phyloP scores from a whole-genome alignment of 2,888 invertebrate genomes.

The Dolichomitus sp. region DNA sequence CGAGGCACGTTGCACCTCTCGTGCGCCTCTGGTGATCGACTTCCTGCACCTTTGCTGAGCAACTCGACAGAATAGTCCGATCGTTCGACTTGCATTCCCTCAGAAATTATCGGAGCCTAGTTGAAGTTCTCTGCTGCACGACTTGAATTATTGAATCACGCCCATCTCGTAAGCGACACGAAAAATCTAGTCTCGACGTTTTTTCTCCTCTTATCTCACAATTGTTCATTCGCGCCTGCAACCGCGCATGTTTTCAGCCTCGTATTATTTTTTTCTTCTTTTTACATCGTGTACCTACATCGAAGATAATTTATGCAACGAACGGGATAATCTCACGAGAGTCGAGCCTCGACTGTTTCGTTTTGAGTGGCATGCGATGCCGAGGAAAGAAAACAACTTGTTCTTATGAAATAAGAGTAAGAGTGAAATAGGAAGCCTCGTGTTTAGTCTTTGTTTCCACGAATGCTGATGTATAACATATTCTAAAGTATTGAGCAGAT shows the following conservation, averaged over 20 bases:
- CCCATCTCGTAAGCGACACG: constrained; percentile 47
- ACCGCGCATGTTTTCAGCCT: constrained; percentile 22
- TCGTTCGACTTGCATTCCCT: constrained; percentile 22
- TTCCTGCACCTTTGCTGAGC: constrained; percentile 45
- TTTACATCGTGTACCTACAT: constrained; percentile 47
- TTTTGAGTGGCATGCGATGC: constrained; percentile 56
- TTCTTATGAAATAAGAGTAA: constrained; percentile 46
- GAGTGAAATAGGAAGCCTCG: constrained; percentile 27
- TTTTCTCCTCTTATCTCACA: constrained; percentile 35
- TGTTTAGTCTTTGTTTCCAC: constrained; percentile 55
- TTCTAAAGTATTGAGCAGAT: neutral
- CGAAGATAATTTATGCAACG: constrained; percentile 63
- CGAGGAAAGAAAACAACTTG: constrained; percentile 45
- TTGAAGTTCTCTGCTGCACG: constrained; percentile 27
- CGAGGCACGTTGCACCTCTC: constrained; percentile 51
- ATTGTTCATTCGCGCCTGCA: constrained; percentile 48
- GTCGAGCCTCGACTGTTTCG: constrained; percentile 31
- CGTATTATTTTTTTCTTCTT: constrained; percentile 19
- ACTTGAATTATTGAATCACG: constrained; percentile 62
- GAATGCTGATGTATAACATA: constrained; percentile 30
- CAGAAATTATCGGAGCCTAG: constrained; percentile 50
- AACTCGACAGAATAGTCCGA: constrained; percentile 12
- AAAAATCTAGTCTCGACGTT: constrained; percentile 27
- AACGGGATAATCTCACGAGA: constrained; percentile 12
- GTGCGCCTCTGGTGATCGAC: constrained; percentile 50